phyloP scores from a whole-genome alignment of 2,888 invertebrate genomes.

The Caradrina kadenii region DNA sequence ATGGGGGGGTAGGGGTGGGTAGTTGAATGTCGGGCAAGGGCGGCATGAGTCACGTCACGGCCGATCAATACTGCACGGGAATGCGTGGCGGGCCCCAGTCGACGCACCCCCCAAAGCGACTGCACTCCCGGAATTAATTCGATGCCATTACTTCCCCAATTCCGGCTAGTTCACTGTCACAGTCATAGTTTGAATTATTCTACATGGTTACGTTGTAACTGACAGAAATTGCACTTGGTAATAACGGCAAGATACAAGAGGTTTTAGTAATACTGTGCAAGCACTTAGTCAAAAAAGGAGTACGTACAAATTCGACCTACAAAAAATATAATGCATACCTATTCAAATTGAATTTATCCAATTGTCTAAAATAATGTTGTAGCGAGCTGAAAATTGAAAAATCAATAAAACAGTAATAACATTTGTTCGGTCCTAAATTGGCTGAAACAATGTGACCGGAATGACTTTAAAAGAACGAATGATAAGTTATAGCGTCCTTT shows the following conservation, averaged over 20 bases:
- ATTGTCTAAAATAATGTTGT: conserved; percentile 10
- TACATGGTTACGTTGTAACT: conserved; percentile 14
- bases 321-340: conserved; percentile 7
- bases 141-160: conserved; percentile 59
- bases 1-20: conserved; percentile 72
- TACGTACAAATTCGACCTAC: background rate
- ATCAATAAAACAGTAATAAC: conserved; percentile 37
- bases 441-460: conserved; percentile 60
- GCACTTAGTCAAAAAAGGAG: background rate
- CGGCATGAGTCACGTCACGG: conserved; percentile 89
- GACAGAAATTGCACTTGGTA: background rate
- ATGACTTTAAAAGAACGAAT: conserved; percentile 61
- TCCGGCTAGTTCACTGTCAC: conserved; percentile 52
- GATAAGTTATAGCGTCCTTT: conserved; percentile 53
- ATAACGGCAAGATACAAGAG: background rate
- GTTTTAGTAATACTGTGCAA: background rate
- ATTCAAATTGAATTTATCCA: conserved; percentile 1
- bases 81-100: conserved; percentile 74
- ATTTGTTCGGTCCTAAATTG: conserved; percentile 27
- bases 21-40: conserved; percentile 90
- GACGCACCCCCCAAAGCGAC: conserved; percentile 56
- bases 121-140: conserved; percentile 54
- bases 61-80: conserved; percentile 89
- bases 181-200: conserved; percentile 8
- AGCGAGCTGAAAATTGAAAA: conserved; percentile 22